phyloP scores from a whole-genome alignment of 1,140 invertebrate species.

The Metaphire vulgaris region DNA sequence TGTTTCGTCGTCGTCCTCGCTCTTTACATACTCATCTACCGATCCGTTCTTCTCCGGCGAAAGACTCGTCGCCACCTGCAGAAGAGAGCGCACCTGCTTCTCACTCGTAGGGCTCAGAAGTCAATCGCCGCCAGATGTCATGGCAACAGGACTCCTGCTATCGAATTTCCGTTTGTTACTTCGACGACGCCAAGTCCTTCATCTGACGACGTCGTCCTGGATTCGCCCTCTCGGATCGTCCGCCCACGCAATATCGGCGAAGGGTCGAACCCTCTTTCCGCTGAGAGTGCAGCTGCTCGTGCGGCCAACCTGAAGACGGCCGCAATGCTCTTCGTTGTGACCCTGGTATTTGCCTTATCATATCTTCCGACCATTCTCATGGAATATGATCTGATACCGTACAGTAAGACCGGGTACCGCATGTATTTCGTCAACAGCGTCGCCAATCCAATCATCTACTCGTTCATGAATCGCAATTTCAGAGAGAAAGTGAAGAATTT shows the following conservation, averaged over 20 bases:
- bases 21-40: conserved; percentile 31
- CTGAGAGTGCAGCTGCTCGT: neutral
- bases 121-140: conserved; percentile 26
- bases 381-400: conserved; percentile 36
- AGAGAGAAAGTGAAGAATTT: conserved; percentile 36
- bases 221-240: too few relatives aligned
- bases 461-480: conserved; percentile 48
- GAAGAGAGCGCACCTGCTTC: conserved; percentile 28
- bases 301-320: conserved; percentile 27
- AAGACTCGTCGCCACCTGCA: conserved; percentile 15
- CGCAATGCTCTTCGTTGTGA: conserved; percentile 35
- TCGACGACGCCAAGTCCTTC: neutral
- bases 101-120: conserved; percentile 12
- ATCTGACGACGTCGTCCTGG: neutral
- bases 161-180: too few relatives aligned
- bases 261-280: neutral
- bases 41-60: conserved; percentile 23
- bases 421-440: conserved; percentile 47
- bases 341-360: conserved; percentile 43
- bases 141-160: too few relatives aligned
- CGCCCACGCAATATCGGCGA: neutral
- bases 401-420: conserved; percentile 41
- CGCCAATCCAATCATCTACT: conserved; percentile 48
- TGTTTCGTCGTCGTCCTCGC: conserved; percentile 30
- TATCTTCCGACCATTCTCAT: conserved; percentile 45